Evolutionary conservation across 2,888 invertebrate genomes (phyloP).

Genomic region (Eupeodes latifasciatus): DNA sequence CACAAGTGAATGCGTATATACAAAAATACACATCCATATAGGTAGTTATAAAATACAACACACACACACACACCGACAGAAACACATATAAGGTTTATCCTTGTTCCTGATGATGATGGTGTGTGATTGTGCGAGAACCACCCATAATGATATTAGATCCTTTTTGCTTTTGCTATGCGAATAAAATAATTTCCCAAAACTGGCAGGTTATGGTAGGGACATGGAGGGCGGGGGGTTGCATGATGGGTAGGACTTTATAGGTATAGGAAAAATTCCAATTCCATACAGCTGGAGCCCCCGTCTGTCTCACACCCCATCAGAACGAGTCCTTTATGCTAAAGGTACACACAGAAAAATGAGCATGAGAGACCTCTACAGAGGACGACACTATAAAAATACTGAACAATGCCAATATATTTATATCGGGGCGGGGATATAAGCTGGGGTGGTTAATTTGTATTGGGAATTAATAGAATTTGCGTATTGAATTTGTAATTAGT

Average conservation of each 20-base stretch:
- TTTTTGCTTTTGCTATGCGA: slow-evolving; percentile 43
- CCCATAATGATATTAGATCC: slow-evolving; percentile 73
- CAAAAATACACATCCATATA: neutral
- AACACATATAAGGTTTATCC: slow-evolving; percentile 46
- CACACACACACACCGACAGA: neutral
- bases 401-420: slow-evolving; percentile 66
- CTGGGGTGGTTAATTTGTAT: slow-evolving; percentile 80
- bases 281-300: neutral
- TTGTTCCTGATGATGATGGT: neutral
- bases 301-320: neutral
- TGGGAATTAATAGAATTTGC: slow-evolving; percentile 84
- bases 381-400: slow-evolving; percentile 57
- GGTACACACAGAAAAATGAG: neutral
- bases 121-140: slow-evolving; percentile 40
- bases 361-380: neutral
- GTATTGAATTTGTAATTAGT: slow-evolving; percentile 82
- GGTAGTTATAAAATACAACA: neutral
- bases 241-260: neutral
- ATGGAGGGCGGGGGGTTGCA: neutral
- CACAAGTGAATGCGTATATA: slow-evolving; percentile 69
- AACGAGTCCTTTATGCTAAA: neutral
- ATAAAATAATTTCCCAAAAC: slow-evolving; percentile 60
- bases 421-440: slow-evolving; percentile 34
- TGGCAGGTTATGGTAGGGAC: neutral
- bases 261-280: slow-evolving; percentile 61